Conservation (phyloP, 2,797 vertebrate genomes). For the Podargus strigoides region DNA sequence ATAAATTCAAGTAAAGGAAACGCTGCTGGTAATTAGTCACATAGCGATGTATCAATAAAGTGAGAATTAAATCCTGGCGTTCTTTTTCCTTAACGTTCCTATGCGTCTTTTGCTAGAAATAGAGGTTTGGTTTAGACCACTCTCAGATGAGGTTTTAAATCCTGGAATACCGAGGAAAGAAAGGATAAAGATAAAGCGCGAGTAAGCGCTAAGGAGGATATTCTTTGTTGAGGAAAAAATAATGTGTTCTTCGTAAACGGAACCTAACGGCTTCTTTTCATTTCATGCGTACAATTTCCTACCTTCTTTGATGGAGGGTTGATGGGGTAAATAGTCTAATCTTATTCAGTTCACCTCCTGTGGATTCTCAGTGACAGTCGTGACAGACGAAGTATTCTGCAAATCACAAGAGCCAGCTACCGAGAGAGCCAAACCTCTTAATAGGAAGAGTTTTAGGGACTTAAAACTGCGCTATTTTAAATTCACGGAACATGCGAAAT, state of each 20-base stretch:
- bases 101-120: neutral
- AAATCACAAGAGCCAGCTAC: slow-evolving; percentile 73
- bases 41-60: neutral
- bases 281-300: slow-evolving; percentile 74
- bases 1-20: neutral
- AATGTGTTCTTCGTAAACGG: slow-evolving; percentile 56
- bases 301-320: slow-evolving; percentile 71
- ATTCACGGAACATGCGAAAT: neutral
- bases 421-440: slow-evolving; percentile 14
- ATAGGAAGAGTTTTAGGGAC: slow-evolving; percentile 26
- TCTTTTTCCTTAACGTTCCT: neutral
- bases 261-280: slow-evolving; percentile 73
- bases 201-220: slow-evolving; percentile 71
- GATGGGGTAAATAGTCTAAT: slow-evolving; percentile 80
- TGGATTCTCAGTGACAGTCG: slow-evolving; percentile 69
- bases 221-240: slow-evolving; percentile 70
- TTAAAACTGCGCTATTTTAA: neutral
- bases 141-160: neutral
- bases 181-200: neutral
- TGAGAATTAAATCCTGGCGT: neutral
- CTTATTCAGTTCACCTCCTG: slow-evolving; percentile 76
- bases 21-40: neutral
- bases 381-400: slow-evolving; percentile 71
- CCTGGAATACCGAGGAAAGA: neutral
- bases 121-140: neutral